Evolutionary conservation across 2,113 vertebrate species (phyloP).

Genomic region (Chrysochloris asiatica): DNA sequence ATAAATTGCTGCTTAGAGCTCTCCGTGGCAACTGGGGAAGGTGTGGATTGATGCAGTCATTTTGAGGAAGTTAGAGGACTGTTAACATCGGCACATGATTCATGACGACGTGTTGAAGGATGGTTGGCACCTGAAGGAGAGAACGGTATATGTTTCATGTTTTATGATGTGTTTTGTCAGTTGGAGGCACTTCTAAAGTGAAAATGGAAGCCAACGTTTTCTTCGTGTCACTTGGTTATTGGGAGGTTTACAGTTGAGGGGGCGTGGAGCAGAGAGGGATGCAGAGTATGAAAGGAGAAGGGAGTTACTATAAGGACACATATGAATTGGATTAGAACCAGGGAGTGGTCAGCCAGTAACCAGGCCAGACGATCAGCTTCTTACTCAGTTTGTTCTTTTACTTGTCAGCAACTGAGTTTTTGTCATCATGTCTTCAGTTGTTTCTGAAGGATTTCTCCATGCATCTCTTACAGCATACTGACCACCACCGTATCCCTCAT

Average conservation of each 20-base stretch:
- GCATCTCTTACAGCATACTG: not conserved
- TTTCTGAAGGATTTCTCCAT: not conserved
- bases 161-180: constrained; percentile 60
- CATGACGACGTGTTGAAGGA: constrained; percentile 21
- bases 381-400: not conserved
- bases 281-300: not conserved
- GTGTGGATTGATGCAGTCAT: not conserved
- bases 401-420: not conserved
- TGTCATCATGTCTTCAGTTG: not conserved
- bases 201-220: constrained; percentile 43
- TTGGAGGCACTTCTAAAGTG: constrained; percentile 26
- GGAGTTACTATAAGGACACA: not conserved
- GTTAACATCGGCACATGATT: not conserved
- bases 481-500: not conserved
- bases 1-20: constrained; percentile 16
- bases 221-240: not conserved
- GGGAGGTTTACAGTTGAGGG: not conserved
- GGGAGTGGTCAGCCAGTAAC: not conserved
- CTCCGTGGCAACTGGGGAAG: not conserved
- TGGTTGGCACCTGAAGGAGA: constrained; percentile 28
- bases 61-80: not conserved
- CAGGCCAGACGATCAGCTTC: not conserved
- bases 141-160: constrained; percentile 18
- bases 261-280: not conserved
- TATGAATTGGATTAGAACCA: not conserved